Evolutionary conservation across 2,113 vertebrate genomes (phyloP).

Genomic region (Maccullochella peelii): DNA sequence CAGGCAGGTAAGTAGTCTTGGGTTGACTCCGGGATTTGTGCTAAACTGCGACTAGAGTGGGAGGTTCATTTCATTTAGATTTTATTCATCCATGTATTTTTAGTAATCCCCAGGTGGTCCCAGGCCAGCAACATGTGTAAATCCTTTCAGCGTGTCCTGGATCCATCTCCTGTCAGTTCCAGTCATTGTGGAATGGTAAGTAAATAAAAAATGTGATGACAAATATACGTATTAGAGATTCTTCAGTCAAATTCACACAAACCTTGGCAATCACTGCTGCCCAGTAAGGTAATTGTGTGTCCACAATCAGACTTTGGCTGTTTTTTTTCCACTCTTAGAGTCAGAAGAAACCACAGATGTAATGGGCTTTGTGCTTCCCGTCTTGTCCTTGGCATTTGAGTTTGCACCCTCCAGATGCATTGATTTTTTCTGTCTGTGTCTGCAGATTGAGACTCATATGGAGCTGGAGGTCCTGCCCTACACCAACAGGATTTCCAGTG

Average conservation of each 20-base stretch:
- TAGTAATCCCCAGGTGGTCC: too few relatives aligned
- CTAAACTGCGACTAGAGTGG: neutral
- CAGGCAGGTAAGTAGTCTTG: slow-evolving; percentile 88
- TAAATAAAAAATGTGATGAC: too few relatives aligned
- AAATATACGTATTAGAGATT: too few relatives aligned
- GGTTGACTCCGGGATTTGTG: neutral
- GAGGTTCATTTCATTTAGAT: neutral
- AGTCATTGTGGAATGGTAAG: too few relatives aligned
- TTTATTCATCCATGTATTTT: neutral
- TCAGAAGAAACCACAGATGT: slow-evolving; percentile 45
- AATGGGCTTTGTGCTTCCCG: slow-evolving; percentile 75
- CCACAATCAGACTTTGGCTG: neutral
- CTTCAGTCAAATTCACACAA: too few relatives aligned
- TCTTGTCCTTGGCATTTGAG: slow-evolving; percentile 71
- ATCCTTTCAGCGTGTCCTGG: too few relatives aligned
- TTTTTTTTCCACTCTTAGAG: slow-evolving; percentile 7
- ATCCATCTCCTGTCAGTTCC: too few relatives aligned
- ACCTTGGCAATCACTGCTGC: neutral
- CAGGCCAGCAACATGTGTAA: too few relatives aligned
- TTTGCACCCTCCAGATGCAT: slow-evolving; percentile 61
- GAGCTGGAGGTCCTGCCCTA: slow-evolving; percentile 97
- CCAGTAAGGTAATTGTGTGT: slow-evolving; percentile 4
- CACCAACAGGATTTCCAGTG: slow-evolving; percentile 96
- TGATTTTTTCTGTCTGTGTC: slow-evolving; percentile 64
- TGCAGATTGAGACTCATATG: slow-evolving; percentile 95